Conservation (phyloP, 2,797 vertebrate genomes). For the Phataginus tetradactyla region DNA sequence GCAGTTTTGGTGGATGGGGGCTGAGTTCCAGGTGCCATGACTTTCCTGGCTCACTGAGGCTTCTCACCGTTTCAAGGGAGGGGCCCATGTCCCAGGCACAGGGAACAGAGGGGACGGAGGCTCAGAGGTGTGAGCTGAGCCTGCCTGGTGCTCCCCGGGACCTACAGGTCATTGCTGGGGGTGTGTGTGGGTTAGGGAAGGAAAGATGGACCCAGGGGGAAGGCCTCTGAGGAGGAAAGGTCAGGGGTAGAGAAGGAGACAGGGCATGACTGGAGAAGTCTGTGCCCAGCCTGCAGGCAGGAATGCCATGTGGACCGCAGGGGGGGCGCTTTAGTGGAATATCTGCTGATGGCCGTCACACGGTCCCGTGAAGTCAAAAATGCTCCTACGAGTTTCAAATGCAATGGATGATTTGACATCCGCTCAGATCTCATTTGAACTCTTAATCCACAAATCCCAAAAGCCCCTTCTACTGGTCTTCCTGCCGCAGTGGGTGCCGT, state of each 20-base stretch:
- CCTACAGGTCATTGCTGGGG: neutral
- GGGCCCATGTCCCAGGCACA: rapidly evolving
- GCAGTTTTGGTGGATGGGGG: too few relatives aligned
- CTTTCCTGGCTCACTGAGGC: neutral
- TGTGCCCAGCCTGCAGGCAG: neutral
- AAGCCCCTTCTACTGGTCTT: neutral
- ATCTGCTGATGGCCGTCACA: neutral
- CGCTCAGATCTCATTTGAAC: neutral
- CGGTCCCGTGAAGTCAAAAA: neutral
- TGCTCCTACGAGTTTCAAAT: neutral
- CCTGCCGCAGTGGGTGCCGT: neutral
- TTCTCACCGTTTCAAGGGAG: neutral
- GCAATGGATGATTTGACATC: neutral
- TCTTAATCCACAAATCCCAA: neutral
- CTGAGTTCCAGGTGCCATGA: neutral
- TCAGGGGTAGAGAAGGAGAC: neutral
- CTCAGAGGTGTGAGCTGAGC: neutral
- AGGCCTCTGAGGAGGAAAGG: neutral
- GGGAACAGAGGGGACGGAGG: neutral
- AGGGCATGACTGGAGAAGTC: neutral
- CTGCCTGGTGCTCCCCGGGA: neutral
- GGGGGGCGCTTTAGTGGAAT: neutral
- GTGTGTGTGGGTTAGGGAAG: too few relatives aligned
- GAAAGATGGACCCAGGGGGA: neutral
- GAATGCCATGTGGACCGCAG: neutral